Evolutionary conservation across 2,888 invertebrate species (phyloP), one percentile per base, ranked within the genome.

Genomic region (Leptura quadrifasciata): DNA sequence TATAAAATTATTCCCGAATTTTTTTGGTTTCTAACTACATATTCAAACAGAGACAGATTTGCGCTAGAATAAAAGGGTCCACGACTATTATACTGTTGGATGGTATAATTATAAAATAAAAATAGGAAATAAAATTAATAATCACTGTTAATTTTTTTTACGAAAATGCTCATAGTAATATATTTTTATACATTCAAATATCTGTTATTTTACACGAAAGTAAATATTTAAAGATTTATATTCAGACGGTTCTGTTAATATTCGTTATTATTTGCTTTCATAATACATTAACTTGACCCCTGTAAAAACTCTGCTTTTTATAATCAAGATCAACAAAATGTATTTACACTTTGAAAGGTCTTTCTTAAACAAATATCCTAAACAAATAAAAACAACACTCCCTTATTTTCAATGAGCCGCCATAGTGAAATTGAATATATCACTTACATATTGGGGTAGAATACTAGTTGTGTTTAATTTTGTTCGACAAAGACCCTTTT

Each of bases 341-440:
- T 86, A 83, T 86, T 86, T 87, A 85, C 85, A 83, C 82, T 85
- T 85, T 80, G 82, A 85, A 85, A 86, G 86, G 86, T 84, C 86
- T 75, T 82, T 80, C 83, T 81, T 83, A 82, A 81, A 82, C 85
- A 86, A 86, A 86, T 85, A 86, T 84, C 86, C 86, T 87, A 86
- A 87, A 83, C 86, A 86, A 87, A 87, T 86, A 86, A 84, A 85
- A 85, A 84, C 83, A 84, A 84, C 84, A 83, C 84, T 83, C 85
- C 85, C 85, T 84, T 79, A 84, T 82, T 83, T 82, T 80, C 75
- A 47, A 69, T 60, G 69, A 58, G 58, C 69, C 58, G 69, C 69
- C 69, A 69, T 69, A 39, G 69, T 80, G 79, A 79, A 84, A 82
- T 82, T 79, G 79, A 78, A 80, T 75, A 80, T 84, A 84, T 84